Base-by-base conservation (phyloP, 2,888 invertebrate genomes). In the Scaptomyza cyrtandrae region DNA sequence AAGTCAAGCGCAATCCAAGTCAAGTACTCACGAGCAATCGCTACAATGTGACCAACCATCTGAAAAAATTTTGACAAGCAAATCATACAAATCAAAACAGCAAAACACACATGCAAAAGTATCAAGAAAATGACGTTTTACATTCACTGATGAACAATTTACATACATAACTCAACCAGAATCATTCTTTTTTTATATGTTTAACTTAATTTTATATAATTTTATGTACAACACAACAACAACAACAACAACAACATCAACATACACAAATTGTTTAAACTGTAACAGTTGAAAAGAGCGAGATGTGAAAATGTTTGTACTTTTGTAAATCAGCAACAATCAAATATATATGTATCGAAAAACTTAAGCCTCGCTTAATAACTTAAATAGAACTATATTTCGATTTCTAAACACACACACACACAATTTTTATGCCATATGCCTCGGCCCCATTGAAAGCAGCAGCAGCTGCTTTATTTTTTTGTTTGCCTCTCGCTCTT, bases 401-500 rank as follows among this genome's bases (percentile, higher is more conserved):
- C 57, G 16, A 48, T 52, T 48, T 52, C 24, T 41, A 39, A 39
- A 14, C 3, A 39, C 39, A 39, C 11, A 14, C 3, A 39, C 39
- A 39, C 11, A 35, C 35, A 13, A 11, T 6, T 3, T 13, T 31
- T n/a, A 14, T 48, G 48, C 66, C 75, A 70, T 70, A 70, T 31
- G 31, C 60, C 39, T 57, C 41, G 54, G 41, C 49, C 27, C 16
- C 29, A 39, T 39, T 27, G 14, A 13, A 37, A n/a, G 16, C 29
- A 39, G 41, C 53, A 37, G n/a, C n/a, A 43, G 31, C 49, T 67
- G 46, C 63, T 59, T 70, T 63, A 39, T 65, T 59, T 72, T 67
- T 57, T 70, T 63, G 46, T 67, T 59, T 72, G 68, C 76, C 62
- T 84, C 85, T 87, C 76, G 88, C 88, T 87, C 76, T 71, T 43